phyloP scores from a whole-genome alignment of 2,797 vertebrate genomes.

The Dicrostonyx torquatus region DNA sequence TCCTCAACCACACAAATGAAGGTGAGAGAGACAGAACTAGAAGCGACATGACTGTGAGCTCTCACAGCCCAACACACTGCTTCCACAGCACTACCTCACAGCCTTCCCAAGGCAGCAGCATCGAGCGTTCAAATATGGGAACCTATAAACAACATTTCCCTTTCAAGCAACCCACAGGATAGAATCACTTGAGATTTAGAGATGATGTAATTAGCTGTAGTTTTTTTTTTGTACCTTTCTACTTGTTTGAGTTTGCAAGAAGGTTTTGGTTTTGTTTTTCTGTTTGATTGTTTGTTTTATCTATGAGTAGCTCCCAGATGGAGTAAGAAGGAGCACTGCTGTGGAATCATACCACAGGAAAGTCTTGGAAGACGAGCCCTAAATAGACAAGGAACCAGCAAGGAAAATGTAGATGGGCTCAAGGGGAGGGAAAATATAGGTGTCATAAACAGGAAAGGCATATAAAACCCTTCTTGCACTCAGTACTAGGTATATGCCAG shows the following conservation, averaged over 20 bases:
- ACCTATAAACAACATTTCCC: background rate
- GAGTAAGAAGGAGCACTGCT: background rate
- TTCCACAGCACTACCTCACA: background rate
- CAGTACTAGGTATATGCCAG: background rate
- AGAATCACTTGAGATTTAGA: background rate
- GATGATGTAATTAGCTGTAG: background rate
- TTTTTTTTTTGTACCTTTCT: background rate
- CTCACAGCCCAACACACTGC: too few species aligned
- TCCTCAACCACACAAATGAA: background rate
- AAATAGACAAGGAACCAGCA: background rate
- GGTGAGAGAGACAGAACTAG: background rate
- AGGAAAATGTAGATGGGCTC: background rate
- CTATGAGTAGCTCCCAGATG: background rate
- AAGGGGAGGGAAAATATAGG: background rate
- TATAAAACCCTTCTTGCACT: background rate
- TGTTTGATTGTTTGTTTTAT: background rate
- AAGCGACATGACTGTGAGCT: background rate
- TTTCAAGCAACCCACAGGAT: background rate
- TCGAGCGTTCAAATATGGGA: background rate
- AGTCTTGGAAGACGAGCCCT: background rate
- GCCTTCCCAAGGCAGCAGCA: background rate
- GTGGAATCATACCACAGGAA: background rate
- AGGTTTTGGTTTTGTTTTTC: constrained; percentile 20
- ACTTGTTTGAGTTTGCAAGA: constrained; percentile 19
- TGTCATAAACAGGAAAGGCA: background rate